Conservation (phyloP, 2,888 invertebrate species). For the Nycteola revayana region DNA sequence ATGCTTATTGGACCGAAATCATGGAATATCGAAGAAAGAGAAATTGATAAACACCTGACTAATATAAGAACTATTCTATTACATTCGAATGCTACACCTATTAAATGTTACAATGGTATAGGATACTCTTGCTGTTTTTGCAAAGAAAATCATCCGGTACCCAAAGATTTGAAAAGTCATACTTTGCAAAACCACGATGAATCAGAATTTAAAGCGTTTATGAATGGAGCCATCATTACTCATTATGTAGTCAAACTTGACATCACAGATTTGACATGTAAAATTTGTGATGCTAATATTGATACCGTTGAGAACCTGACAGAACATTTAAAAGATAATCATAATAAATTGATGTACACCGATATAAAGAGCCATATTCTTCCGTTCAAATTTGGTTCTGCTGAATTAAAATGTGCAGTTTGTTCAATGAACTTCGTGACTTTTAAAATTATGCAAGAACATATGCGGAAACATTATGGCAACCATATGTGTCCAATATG, state of each 20-base stretch:
- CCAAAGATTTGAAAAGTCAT: conserved; percentile 50
- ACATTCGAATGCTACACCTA: conserved; percentile 56
- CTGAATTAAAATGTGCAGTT: conserved; percentile 13
- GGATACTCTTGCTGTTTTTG: conserved; percentile 56
- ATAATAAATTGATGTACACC: conserved; percentile 14
- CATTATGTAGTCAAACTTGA: conserved; percentile 40
- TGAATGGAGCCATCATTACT: conserved; percentile 33
- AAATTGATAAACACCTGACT: conserved; percentile 21
- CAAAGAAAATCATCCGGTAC: conserved; percentile 30
- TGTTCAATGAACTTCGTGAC: conserved; percentile 15
- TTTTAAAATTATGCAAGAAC: conserved; percentile 26
- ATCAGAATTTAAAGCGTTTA: conserved; percentile 24
- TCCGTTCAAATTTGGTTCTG: conserved; percentile 26
- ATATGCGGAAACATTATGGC: conserved; percentile 26
- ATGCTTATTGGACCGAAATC: no score
- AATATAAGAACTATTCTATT: conserved; percentile 47
- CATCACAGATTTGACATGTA: conserved; percentile 20
- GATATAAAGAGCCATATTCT: conserved; percentile 29
- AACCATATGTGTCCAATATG: conserved; percentile 23
- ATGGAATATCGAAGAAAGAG: conserved; percentile 4
- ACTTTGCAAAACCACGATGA: conserved; percentile 39
- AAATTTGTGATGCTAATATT: conserved; percentile 12
- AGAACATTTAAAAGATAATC: conserved; percentile 23
- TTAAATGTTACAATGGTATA: conserved; percentile 39
- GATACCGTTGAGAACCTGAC: conserved; percentile 14